A percentile compares a stretch with the other conserved stretches of the same genome.
Conservation (phyloP, 2,888 invertebrate species). For the Pharmacophagus antenor region DNA sequence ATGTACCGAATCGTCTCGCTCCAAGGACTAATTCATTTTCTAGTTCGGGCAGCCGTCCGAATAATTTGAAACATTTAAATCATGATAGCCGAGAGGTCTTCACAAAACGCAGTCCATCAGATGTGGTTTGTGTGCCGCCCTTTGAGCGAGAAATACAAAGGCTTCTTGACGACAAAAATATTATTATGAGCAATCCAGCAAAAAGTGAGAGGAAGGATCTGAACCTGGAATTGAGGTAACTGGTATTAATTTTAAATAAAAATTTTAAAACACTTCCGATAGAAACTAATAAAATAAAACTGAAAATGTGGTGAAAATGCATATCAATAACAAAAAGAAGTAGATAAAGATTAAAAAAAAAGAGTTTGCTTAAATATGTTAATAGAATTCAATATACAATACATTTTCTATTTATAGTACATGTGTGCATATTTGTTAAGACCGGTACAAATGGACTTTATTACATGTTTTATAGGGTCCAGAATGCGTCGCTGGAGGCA, state of each 20-base stretch:
- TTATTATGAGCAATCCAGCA: constrained; percentile 82
- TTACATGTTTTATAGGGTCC: constrained; percentile 44
- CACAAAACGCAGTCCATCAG: constrained; percentile 71
- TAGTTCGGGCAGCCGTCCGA: constrained; percentile 73
- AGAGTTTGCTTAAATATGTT: too few species aligned
- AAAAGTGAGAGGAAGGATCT: constrained; percentile 82
- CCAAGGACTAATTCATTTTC: constrained; percentile 77
- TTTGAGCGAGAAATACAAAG: constrained; percentile 91
- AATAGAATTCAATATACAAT: too few species aligned
- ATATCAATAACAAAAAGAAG: too few species aligned
- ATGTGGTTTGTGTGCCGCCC: constrained; percentile 81
- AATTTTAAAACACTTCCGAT: too few species aligned
- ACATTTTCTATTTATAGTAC: too few species aligned
- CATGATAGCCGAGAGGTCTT: constrained; percentile 73
- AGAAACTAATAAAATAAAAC: too few species aligned
- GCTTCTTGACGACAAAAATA: constrained; percentile 86
- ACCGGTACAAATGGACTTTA: neutral
- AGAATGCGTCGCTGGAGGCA: constrained; percentile 66
- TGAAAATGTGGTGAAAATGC: too few species aligned
- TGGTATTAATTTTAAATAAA: neutral
- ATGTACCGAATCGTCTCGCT: constrained; percentile 64
- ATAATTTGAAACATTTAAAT: constrained; percentile 78
- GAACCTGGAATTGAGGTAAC: constrained; percentile 79
- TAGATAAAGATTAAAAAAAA: too few species aligned
- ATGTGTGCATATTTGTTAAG: too few species aligned